Conservation (phyloP, 1,140 invertebrate genomes). For the Heliconius himera region DNA sequence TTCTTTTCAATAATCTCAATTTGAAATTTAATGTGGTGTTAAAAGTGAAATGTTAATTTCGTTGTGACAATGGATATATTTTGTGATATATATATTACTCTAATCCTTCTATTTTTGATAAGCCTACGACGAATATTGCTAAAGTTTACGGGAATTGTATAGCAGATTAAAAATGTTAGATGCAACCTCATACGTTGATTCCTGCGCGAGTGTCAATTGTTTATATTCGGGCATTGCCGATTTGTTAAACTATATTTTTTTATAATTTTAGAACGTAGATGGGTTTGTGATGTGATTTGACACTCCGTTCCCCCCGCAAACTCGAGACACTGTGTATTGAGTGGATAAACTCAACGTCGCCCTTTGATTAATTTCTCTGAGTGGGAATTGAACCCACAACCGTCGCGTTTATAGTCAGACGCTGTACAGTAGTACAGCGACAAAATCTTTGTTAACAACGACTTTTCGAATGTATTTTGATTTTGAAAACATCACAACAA, state of each 20-base stretch:
- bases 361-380: too few relatives aligned
- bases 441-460: too few relatives aligned
- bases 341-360: too few relatives aligned
- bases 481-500: too few relatives aligned
- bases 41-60: slow-evolving; percentile 67
- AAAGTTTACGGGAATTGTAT: slow-evolving; percentile 73
- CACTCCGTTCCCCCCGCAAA: too few relatives aligned
- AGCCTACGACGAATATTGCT: slow-evolving; percentile 75
- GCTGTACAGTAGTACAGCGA: too few relatives aligned
- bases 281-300: too few relatives aligned
- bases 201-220: slow-evolving; percentile 58
- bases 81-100: slow-evolving; percentile 80
- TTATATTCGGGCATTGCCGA: slow-evolving; percentile 44
- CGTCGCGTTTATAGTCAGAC: too few relatives aligned
- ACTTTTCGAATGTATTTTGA: too few relatives aligned
- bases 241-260: slow-evolving; percentile 17
- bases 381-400: not conserved
- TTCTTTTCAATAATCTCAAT: not conserved
- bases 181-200: slow-evolving; percentile 45
- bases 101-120: slow-evolving; percentile 81
- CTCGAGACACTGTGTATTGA: too few relatives aligned
- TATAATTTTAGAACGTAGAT: not conserved
- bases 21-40: slow-evolving; percentile 54
- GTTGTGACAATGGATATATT: slow-evolving; percentile 79
- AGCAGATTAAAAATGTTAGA: slow-evolving; percentile 55